These are phyloP conservation scores for Trimorus sp. DNA, from an alignment of 2,888 invertebrate genomes.

Conservation along the genomic window DNA sequence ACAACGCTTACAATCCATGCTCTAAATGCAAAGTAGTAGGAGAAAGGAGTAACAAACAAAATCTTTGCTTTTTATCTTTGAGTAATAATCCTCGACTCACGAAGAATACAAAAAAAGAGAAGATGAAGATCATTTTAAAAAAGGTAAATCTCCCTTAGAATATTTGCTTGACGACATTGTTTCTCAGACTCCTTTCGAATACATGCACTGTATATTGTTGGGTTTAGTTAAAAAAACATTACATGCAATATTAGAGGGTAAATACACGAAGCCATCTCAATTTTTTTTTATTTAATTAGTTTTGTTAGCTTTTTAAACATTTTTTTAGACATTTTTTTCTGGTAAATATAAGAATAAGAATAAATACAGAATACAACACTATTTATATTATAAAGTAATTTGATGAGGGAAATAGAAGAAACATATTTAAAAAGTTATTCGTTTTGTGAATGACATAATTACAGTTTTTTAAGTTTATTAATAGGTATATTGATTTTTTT, in stretches of 20 bases:
- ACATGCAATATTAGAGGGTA: constrained; percentile 32
- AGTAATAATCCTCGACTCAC: constrained; percentile 37
- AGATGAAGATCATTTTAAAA: constrained; percentile 52
- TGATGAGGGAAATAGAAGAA: too few relatives aligned
- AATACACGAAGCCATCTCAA: constrained; percentile 3
- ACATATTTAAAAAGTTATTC: too few relatives aligned
- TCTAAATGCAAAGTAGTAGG: constrained; percentile 55
- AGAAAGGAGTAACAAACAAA: constrained; percentile 30
- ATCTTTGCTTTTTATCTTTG: too few relatives aligned
- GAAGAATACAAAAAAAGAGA: constrained; percentile 16
- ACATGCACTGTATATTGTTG: constrained; percentile 49
- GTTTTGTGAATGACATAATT: too few relatives aligned
- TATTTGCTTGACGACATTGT: constrained; percentile 36
- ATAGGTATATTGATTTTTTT: too few relatives aligned
- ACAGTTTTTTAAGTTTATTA: too few relatives aligned
- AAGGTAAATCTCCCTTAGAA: constrained; percentile 43
- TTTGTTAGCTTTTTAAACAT: too few relatives aligned
- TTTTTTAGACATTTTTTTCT: too few relatives aligned
- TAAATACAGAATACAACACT: too few relatives aligned
- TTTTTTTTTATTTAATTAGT: too few relatives aligned
- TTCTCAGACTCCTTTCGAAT: constrained; percentile 53
- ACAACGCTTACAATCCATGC: constrained; percentile 55
- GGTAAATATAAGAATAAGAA: too few relatives aligned
- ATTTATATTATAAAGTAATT: too few relatives aligned
- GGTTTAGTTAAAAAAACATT: constrained; percentile 49